A percentile compares a stretch with the other conserved stretches of the same genome.
These are phyloP conservation scores for Nematopogon swammerdamellus DNA, from an alignment of 2,888 invertebrate genomes.

Conservation along the genomic window DNA sequence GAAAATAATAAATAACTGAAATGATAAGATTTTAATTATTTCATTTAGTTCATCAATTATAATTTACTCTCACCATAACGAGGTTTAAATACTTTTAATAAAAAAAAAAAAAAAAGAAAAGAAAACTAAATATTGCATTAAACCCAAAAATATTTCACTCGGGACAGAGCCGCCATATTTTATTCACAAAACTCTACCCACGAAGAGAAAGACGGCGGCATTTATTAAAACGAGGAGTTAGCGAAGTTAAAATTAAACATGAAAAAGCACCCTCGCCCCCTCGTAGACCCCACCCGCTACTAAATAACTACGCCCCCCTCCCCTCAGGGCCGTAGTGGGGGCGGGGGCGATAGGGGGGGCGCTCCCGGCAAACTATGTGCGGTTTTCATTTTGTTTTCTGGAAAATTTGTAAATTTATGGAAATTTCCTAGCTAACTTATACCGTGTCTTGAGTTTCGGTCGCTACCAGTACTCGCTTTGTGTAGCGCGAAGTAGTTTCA, in stretches of 20 bases:
- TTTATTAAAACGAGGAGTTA: slow-evolving; percentile 51
- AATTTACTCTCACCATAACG: no score
- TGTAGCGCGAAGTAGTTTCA: not conserved
- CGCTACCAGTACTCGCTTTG: not conserved
- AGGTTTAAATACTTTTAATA: no score
- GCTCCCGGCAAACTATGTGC: slow-evolving; percentile 24
- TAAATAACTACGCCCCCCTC: slow-evolving; percentile 6
- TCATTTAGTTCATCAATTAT: no score
- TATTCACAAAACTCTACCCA: slow-evolving; percentile 27
- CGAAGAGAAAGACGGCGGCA: slow-evolving; percentile 36
- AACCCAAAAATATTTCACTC: no score
- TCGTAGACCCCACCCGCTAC: slow-evolving; percentile 10
- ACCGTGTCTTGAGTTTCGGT: not conserved
- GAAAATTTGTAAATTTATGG: slow-evolving; percentile 54
- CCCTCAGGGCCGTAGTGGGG: slow-evolving; percentile 2
- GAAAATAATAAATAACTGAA: no score
- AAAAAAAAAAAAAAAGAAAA: no score
- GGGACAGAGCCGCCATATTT: not conserved
- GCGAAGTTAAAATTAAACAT: slow-evolving; percentile 57
- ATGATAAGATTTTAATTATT: no score
- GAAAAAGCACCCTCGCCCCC: slow-evolving; percentile 38
- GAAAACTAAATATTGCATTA: no score
- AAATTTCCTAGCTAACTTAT: slow-evolving; percentile 24
- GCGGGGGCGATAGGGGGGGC: not conserved
- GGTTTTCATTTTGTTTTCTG: slow-evolving; percentile 39